Evolutionary conservation across 2,888 invertebrate genomes (phyloP).

Genomic region (Omphaloscelis lunosa): DNA sequence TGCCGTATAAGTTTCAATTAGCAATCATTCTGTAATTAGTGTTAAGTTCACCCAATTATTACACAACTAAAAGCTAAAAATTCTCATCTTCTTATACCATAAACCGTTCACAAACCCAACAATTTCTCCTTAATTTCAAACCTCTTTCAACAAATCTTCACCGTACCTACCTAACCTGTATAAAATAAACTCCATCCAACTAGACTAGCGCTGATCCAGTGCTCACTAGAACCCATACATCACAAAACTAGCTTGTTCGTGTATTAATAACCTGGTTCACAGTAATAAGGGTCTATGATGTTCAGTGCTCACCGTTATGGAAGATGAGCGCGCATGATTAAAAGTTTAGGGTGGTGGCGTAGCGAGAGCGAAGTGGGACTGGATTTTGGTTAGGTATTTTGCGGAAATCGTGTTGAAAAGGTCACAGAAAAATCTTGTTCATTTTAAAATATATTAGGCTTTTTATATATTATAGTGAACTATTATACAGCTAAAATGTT

Average conservation of each 20-base stretch:
- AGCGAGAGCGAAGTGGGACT: constrained; percentile 57
- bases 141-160: not conserved
- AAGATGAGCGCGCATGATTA: constrained; percentile 73
- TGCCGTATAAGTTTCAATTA: not conserved
- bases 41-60: not conserved
- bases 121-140: not conserved
- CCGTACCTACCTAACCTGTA: not conserved
- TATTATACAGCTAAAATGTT: not conserved
- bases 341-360: constrained; percentile 69
- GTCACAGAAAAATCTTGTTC: not conserved
- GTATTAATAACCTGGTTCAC: constrained; percentile 78
- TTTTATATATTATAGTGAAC: not conserved
- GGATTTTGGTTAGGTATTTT: not conserved
- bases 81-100: not conserved
- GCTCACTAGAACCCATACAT: constrained; percentile 28
- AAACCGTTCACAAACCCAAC: not conserved
- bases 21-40: not conserved
- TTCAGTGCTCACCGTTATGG: constrained; percentile 71
- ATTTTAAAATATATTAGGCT: not conserved
- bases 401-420: not conserved
- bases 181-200: constrained; percentile 16
- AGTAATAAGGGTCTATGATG: constrained; percentile 85
- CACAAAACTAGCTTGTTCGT: constrained; percentile 45
- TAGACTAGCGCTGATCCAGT: constrained; percentile 30
- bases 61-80: not conserved